Percentiles rank a stretch among this genome's conserved stretches.
phyloP scores from a whole-genome alignment of 2,113 vertebrate species.

The Pan troglodytes region DNA sequence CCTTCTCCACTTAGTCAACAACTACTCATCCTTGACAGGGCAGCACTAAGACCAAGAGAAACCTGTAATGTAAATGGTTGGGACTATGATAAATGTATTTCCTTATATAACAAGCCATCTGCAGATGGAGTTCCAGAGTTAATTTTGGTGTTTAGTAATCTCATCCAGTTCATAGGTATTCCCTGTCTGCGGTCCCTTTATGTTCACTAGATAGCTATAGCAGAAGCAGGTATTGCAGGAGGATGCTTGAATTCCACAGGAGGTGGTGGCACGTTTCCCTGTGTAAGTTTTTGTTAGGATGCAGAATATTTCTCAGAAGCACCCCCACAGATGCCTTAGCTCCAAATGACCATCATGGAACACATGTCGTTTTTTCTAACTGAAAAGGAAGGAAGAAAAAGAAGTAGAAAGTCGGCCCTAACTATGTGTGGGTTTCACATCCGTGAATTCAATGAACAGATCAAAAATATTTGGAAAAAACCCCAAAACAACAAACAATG shows the following conservation, averaged over 20 bases:
- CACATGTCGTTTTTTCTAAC: background rate
- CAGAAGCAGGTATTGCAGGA: background rate
- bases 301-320: background rate
- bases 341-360: background rate
- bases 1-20: background rate
- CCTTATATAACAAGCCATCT: background rate
- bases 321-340: background rate
- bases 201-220: background rate
- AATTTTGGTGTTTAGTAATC: background rate
- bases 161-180: background rate
- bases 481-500: background rate
- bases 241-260: background rate
- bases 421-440: background rate
- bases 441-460: background rate
- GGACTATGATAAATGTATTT: background rate
- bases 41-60: background rate
- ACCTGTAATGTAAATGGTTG: background rate
- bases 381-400: background rate
- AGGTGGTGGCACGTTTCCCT: background rate
- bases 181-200: background rate
- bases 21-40: background rate
- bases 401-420: background rate
- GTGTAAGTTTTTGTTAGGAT: background rate
- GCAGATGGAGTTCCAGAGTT: background rate
- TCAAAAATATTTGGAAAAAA: background rate